Conservation (phyloP, 2,113 vertebrate species). For the Phalacrocorax pelagicus region DNA sequence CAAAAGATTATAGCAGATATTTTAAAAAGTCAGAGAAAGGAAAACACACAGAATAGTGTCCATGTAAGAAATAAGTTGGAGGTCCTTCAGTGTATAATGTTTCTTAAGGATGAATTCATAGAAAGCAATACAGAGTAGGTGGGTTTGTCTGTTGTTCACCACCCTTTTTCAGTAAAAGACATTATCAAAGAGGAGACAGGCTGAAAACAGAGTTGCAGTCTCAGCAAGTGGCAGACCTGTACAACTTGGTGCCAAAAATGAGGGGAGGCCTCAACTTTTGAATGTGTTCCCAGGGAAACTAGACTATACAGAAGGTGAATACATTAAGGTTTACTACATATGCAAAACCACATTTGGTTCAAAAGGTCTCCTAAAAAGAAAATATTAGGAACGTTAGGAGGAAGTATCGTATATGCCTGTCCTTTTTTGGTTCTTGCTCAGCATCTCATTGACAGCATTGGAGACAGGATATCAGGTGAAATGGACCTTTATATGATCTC, state of each 20-base stretch:
- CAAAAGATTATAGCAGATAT: neutral
- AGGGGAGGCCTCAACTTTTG: neutral
- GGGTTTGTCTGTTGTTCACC: neutral
- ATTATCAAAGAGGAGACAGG: neutral
- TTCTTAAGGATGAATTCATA: neutral
- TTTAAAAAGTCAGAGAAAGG: neutral
- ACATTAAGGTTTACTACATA: neutral
- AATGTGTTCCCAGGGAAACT: neutral
- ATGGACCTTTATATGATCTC: neutral
- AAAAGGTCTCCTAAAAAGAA: neutral
- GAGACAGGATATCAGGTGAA: neutral
- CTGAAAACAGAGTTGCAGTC: accelerated
- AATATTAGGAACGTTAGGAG: neutral
- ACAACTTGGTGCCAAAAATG: neutral
- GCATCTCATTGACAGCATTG: neutral
- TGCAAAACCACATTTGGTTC: neutral
- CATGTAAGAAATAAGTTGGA: neutral
- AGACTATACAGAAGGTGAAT: neutral
- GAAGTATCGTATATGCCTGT: neutral
- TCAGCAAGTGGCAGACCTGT: neutral
- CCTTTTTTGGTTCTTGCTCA: neutral
- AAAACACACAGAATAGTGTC: neutral
- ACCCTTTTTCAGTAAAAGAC: neutral
- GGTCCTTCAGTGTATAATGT: neutral
- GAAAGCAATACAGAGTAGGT: neutral